Conservation (phyloP, 1,140 invertebrate genomes). For the Hycleus phaleratus region DNA sequence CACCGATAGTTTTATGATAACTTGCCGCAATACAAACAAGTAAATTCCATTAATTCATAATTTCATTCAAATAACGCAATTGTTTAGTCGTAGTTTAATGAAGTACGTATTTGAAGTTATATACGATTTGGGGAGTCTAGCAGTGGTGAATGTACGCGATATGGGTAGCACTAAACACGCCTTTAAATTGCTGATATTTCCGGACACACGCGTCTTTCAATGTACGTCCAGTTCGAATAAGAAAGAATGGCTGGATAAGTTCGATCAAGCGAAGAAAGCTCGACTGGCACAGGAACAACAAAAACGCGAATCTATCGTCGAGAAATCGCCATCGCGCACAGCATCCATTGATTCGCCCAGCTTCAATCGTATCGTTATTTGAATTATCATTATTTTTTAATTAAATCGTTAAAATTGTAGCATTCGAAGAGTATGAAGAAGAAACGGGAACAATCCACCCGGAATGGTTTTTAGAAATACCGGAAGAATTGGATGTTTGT, state of each 20-base stretch:
- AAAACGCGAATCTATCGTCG: conserved; percentile 41
- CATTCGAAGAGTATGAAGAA: conserved; percentile 47
- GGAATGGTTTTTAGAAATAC: conserved; percentile 86
- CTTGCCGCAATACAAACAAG: conserved; percentile 59
- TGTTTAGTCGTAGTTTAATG: conserved; percentile 61
- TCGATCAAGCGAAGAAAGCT: conserved; percentile 86
- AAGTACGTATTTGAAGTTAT: conserved; percentile 83
- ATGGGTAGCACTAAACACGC: conserved; percentile 83
- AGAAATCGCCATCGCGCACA: conserved; percentile 41
- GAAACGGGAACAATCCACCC: conserved; percentile 53
- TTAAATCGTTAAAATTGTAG: conserved; percentile 30
- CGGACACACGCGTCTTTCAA: conserved; percentile 88
- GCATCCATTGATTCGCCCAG: conserved; percentile 46
- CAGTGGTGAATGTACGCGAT: conserved; percentile 93
- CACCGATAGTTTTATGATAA: conserved; percentile 62
- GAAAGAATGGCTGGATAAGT: conserved; percentile 91
- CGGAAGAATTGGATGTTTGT: conserved; percentile 92
- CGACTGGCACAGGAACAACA: conserved; percentile 61
- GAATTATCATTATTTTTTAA: conserved; percentile 2
- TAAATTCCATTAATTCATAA: too few species aligned
- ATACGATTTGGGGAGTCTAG: conserved; percentile 86
- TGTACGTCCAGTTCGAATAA: conserved; percentile 78
- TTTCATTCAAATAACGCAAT: conserved; percentile 5
- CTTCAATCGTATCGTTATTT: conserved; percentile 14
- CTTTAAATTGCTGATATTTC: conserved; percentile 90